These are phyloP conservation scores for Lamellibrachia columna DNA, from an alignment of 2,888 invertebrate genomes.

Conservation along the genomic window DNA sequence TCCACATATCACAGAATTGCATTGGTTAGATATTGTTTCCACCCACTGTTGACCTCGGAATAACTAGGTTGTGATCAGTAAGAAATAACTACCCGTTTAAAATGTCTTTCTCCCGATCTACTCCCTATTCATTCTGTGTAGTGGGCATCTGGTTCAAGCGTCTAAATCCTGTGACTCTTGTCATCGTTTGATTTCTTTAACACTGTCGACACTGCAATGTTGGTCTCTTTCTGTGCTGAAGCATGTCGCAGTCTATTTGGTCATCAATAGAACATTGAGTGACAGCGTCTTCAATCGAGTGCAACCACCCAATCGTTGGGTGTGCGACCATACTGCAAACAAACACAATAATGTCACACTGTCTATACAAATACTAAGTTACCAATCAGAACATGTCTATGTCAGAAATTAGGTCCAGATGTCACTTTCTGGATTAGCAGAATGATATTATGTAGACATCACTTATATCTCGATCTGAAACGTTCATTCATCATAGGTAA, in stretches of 20 bases:
- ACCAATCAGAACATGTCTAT: too few species aligned
- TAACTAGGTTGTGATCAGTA: not conserved
- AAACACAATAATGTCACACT: too few species aligned
- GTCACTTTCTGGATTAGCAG: too few species aligned
- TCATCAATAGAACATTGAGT: not conserved
- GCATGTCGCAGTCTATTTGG: not conserved
- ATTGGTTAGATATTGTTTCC: not conserved
- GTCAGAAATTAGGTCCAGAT: too few species aligned
- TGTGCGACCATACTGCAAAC: constrained; percentile 7
- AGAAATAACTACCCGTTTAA: not conserved
- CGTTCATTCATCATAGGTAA: too few species aligned
- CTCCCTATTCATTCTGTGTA: not conserved
- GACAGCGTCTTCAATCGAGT: not conserved
- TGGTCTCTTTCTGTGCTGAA: not conserved
- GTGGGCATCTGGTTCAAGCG: not conserved
- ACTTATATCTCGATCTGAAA: too few species aligned
- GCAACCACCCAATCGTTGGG: not conserved
- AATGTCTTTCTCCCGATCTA: not conserved
- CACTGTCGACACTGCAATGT: not conserved
- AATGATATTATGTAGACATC: too few species aligned
- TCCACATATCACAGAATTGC: constrained; percentile 1
- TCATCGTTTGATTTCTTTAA: not conserved
- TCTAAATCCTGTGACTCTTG: not conserved
- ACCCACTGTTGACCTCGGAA: not conserved
- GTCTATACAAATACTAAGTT: too few species aligned